Percentiles rank a stretch among this genome's conserved stretches.
These are phyloP conservation scores for Scaptomyza caliginosa DNA, from an alignment of 2,888 invertebrate species.

Conservation along the genomic window DNA sequence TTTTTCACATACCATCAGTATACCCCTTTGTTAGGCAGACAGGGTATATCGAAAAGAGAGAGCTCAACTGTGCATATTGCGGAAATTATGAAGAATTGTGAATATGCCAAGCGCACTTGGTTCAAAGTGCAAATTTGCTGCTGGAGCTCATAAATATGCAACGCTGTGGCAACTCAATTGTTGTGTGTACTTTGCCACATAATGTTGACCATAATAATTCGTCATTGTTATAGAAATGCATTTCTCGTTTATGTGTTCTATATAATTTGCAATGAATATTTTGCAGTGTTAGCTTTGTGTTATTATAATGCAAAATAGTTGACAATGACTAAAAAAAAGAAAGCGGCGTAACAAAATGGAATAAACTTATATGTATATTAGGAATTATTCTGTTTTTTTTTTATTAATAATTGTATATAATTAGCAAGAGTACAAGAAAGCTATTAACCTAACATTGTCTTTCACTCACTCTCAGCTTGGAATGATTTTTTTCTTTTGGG, in stretches of 20 bases:
- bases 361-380: too few species aligned
- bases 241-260: slow-evolving; percentile 46
- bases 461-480: not conserved
- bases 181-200: slow-evolving; percentile 54
- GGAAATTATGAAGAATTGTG: slow-evolving; percentile 76
- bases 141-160: slow-evolving; percentile 74
- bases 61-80: slow-evolving; percentile 44
- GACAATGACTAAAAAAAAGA: slow-evolving; percentile 13
- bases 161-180: slow-evolving; percentile 50
- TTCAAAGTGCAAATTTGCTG: slow-evolving; percentile 72
- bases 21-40: not conserved
- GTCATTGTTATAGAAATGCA: slow-evolving; percentile 52
- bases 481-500: slow-evolving; percentile 5
- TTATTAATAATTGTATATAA: not conserved
- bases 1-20: not conserved
- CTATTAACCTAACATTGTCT: slow-evolving; percentile 1
- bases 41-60: slow-evolving; percentile 49
- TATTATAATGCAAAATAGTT: slow-evolving; percentile 73
- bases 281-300: slow-evolving; percentile 22
- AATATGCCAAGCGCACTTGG: slow-evolving; percentile 65
- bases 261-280: slow-evolving; percentile 41
- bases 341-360: too few species aligned
- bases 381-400: too few species aligned
- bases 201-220: slow-evolving; percentile 57
- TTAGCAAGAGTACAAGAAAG: not conserved